Conservation (phyloP, 1,140 invertebrate species). For the Zelostemma sp. region DNA sequence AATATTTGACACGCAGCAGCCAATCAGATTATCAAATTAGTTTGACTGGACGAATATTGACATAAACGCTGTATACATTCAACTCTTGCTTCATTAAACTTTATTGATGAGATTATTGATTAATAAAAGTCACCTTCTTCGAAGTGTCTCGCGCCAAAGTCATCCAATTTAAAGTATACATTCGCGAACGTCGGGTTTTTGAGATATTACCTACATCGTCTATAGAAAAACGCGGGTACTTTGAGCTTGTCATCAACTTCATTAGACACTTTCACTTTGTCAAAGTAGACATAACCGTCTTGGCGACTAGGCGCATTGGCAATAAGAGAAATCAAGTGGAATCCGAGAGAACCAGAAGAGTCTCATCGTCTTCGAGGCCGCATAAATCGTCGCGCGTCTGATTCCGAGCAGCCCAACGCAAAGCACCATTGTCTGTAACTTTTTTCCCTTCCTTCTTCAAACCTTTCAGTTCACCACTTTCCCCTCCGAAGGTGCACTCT, state of each 20-base stretch:
- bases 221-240: too few species aligned
- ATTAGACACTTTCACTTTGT: background rate
- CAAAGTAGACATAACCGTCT: background rate
- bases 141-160: background rate
- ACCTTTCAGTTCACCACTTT: slow-evolving; percentile 23
- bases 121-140: slow-evolving; percentile 16
- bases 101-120: slow-evolving; percentile 25
- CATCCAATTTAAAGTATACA: too few species aligned
- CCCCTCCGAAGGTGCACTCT: slow-evolving; percentile 50
- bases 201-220: too few species aligned
- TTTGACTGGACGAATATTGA: slow-evolving; percentile 50
- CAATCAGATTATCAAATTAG: slow-evolving; percentile 68
- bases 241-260: background rate
- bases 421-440: slow-evolving; percentile 61
- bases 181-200: too few species aligned
- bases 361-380: slow-evolving; percentile 49
- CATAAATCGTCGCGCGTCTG: slow-evolving; percentile 65
- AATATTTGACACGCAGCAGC: slow-evolving; percentile 66
- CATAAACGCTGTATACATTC: slow-evolving; percentile 30
- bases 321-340: slow-evolving; percentile 3
- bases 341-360: slow-evolving; percentile 28
- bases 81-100: slow-evolving; percentile 38
- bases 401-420: slow-evolving; percentile 62
- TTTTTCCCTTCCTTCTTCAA: slow-evolving; percentile 44
- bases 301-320: background rate